A percentile compares a stretch with the other conserved stretches of the same genome.
Evolutionary conservation across 2,113 vertebrate genomes (phyloP).

Genomic region (Planiliza haematocheilus): DNA sequence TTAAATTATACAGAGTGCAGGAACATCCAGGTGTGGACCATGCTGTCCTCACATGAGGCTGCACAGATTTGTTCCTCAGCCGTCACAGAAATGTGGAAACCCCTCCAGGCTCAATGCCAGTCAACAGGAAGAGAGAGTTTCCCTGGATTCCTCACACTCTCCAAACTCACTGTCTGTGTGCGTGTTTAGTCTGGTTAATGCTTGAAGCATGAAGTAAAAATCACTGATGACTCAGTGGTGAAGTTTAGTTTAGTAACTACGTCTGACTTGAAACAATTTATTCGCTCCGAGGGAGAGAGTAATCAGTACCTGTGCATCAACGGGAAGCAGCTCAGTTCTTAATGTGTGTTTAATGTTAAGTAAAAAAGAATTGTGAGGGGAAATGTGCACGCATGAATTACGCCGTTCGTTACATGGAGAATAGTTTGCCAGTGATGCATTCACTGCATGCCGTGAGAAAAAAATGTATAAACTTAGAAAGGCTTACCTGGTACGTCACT

Average conservation of each 20-base stretch:
- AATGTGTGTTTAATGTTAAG: slow-evolving; percentile 17
- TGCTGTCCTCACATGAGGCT: slow-evolving; percentile 17
- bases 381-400: slow-evolving; percentile 3
- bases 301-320: slow-evolving; percentile 10
- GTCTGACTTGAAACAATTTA: slow-evolving; percentile 38
- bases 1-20: neutral
- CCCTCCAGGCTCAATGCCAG: neutral
- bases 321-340: neutral
- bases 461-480: slow-evolving; percentile 41
- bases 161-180: slow-evolving; percentile 26
- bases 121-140: slow-evolving; percentile 55
- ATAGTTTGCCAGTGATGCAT: slow-evolving; percentile 19
- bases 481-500: too few species aligned
- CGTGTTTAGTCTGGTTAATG: slow-evolving; percentile 62
- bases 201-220: slow-evolving; percentile 20
- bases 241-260: slow-evolving; percentile 29
- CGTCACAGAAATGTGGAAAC: slow-evolving; percentile 36
- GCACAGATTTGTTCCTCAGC: slow-evolving; percentile 6
- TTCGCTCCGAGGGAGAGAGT: slow-evolving; percentile 40
- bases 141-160: slow-evolving; percentile 52
- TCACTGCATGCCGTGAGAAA: slow-evolving; percentile 31
- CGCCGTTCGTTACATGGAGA: slow-evolving; percentile 17
- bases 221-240: slow-evolving; percentile 46
- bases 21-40: slow-evolving; percentile 32
- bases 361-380: too few species aligned